Evolutionary conservation across 1,140 invertebrate species (phyloP).

Genomic region (Carposina sasakii): DNA sequence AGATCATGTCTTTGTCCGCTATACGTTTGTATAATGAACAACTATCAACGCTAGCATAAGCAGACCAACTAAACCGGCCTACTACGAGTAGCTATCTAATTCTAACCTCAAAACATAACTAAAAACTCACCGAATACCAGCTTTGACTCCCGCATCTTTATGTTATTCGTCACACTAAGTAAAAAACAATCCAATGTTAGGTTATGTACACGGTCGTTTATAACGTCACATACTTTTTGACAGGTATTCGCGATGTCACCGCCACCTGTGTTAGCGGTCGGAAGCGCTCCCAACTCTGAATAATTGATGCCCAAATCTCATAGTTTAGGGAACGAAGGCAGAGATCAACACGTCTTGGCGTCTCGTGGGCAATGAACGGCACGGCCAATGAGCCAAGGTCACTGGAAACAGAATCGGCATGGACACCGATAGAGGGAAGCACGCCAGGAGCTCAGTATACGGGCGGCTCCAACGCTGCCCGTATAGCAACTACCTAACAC

Average conservation of each 20-base stretch:
- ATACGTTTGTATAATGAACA: slow-evolving; percentile 62
- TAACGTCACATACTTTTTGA: slow-evolving; percentile 60
- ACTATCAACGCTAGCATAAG: slow-evolving; percentile 38
- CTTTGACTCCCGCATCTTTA: slow-evolving; percentile 44
- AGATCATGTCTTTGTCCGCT: slow-evolving; percentile 66
- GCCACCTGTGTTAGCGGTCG: slow-evolving; percentile 39
- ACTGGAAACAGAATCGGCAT: slow-evolving; percentile 39
- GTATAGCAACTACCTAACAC: slow-evolving; percentile 66
- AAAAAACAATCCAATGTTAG: slow-evolving; percentile 37
- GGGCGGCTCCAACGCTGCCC: slow-evolving; percentile 49
- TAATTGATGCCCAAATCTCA: slow-evolving; percentile 39
- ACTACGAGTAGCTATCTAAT: slow-evolving; percentile 40
- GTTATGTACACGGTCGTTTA: slow-evolving; percentile 41
- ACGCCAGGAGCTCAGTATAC: slow-evolving; percentile 30
- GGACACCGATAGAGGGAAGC: slow-evolving; percentile 46
- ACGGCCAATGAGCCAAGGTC: slow-evolving; percentile 55
- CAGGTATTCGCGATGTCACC: slow-evolving; percentile 47
- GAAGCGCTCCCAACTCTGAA: slow-evolving; percentile 36
- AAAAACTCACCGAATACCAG: slow-evolving; percentile 45
- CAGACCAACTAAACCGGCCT: slow-evolving; percentile 28
- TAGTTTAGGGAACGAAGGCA: slow-evolving; percentile 46
- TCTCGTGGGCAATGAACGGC: slow-evolving; percentile 62
- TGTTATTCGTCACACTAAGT: slow-evolving; percentile 34
- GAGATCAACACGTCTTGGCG: slow-evolving; percentile 47
- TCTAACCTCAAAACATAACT: slow-evolving; percentile 45